These are phyloP conservation scores for Pagrus major DNA, from an alignment of 2,113 vertebrate species.

Conservation along the genomic window DNA sequence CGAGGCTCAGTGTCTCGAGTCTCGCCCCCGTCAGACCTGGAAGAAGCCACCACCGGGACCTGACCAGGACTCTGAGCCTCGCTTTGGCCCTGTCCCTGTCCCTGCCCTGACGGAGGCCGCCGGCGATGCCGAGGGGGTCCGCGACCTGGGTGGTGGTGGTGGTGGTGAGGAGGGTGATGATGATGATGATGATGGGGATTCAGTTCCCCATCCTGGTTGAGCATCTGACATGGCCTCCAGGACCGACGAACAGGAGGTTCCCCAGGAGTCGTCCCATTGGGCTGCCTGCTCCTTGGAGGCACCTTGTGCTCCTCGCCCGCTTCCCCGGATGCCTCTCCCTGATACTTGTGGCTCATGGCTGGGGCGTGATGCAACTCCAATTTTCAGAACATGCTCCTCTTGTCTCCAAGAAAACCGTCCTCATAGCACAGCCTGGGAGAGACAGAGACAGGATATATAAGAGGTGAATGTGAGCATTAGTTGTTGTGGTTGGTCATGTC, in stretches of 20 bases:
- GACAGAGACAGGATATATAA: not conserved
- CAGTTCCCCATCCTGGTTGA: conserved; percentile 76
- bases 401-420: conserved; percentile 37
- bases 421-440: conserved; percentile 45
- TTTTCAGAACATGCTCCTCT: conserved; percentile 65
- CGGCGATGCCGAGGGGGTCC: conserved; percentile 71
- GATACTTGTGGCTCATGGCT: conserved; percentile 80
- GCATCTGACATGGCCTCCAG: conserved; percentile 85
- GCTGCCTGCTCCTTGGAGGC: conserved; percentile 57
- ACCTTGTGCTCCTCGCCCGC: conserved; percentile 53
- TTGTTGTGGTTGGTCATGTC: too few relatives aligned
- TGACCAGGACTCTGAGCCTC: conserved; percentile 56
- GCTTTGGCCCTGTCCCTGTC: conserved; percentile 40
- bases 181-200: conserved; percentile 73
- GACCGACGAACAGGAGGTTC: conserved; percentile 75
- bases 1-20: conserved; percentile 50
- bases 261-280: conserved; percentile 56
- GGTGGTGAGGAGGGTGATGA: conserved; percentile 60
- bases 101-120: conserved; percentile 53
- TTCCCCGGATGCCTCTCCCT: conserved; percentile 60
- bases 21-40: conserved; percentile 10
- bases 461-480: too few relatives aligned
- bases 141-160: conserved; percentile 53
- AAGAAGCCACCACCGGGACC: conserved; percentile 1
- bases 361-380: conserved; percentile 10